A percentile compares a stretch with the other conserved stretches of the same genome.
Evolutionary conservation across 2,888 invertebrate genomes (phyloP).

Genomic region (Lithophane leautieri): DNA sequence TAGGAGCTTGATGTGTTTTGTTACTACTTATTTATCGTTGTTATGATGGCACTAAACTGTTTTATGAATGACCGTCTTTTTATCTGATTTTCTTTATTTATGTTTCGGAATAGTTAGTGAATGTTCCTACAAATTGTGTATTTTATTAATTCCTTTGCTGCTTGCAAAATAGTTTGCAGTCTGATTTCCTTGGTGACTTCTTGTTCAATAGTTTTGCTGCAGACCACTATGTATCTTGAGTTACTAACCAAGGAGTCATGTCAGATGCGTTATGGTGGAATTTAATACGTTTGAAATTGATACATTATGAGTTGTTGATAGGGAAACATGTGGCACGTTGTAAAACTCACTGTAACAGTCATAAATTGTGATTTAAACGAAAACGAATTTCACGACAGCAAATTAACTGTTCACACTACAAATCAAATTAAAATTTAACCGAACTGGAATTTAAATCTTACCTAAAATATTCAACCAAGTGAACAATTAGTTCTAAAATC

Average conservation of each 20-base stretch:
- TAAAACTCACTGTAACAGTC: neutral
- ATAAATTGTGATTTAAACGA: neutral
- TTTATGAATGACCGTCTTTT: slow-evolving; percentile 19
- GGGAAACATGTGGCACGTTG: neutral
- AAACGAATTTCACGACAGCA: neutral
- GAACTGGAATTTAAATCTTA: neutral
- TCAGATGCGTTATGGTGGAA: neutral
- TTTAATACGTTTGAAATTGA: neutral
- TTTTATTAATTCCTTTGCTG: neutral
- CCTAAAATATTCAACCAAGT: neutral
- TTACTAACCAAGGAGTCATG: neutral
- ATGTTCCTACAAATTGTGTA: neutral
- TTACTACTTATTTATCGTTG: slow-evolving; percentile 34
- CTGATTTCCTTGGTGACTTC: neutral
- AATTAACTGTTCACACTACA: neutral
- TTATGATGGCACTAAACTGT: slow-evolving; percentile 12
- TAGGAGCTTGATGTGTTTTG: slow-evolving; percentile 26
- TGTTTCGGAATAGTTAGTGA: neutral
- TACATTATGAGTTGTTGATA: neutral
- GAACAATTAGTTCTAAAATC: slow-evolving; percentile 25
- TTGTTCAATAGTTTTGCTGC: neutral
- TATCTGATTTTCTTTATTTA: slow-evolving; percentile 8
- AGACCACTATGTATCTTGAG: neutral
- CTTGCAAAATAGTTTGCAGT: neutral
- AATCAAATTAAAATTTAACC: neutral